A percentile compares a stretch with the other conserved stretches of the same genome.
These are phyloP conservation scores for Strigamia crassipes DNA, from an alignment of 2,888 invertebrate genomes.

Conservation along the genomic window DNA sequence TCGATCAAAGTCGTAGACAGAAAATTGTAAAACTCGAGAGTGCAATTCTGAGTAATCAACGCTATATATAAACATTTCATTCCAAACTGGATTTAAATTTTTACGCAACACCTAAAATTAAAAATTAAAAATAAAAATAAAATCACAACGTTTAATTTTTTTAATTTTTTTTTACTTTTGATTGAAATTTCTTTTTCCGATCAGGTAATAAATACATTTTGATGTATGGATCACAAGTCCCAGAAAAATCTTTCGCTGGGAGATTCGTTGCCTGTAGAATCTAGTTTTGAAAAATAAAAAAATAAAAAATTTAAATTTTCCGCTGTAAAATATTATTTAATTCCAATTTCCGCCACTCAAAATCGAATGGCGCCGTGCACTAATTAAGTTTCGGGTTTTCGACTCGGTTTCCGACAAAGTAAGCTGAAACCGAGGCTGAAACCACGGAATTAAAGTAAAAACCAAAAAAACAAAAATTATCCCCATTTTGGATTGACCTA, in stretches of 20 bases:
- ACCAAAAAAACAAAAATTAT: neutral
- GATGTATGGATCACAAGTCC: slow-evolving; percentile 85
- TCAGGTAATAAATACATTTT: slow-evolving; percentile 83
- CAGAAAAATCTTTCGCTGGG: slow-evolving; percentile 81
- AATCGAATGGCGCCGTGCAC: neutral
- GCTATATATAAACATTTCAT: slow-evolving; percentile 82
- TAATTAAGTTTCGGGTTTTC: neutral
- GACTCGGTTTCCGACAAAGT: no score
- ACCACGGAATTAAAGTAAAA: neutral
- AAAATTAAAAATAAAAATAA: slow-evolving; percentile 22
- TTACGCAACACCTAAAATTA: slow-evolving; percentile 70
- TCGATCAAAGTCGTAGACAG: slow-evolving; percentile 85
- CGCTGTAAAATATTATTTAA: slow-evolving; percentile 54
- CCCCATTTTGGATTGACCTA: slow-evolving; percentile 55
- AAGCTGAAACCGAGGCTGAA: neutral
- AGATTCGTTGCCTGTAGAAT: slow-evolving; percentile 75
- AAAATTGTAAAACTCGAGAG: slow-evolving; percentile 79
- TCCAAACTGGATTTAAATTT: slow-evolving; percentile 79
- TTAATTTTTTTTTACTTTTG: slow-evolving; percentile 64
- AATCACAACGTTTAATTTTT: neutral
- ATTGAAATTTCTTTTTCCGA: slow-evolving; percentile 82
- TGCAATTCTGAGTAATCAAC: slow-evolving; percentile 76
- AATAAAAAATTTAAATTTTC: no score
- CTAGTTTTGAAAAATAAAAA: slow-evolving; percentile 53
- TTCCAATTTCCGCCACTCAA: neutral